Base-by-base conservation (phyloP, 2,888 invertebrate genomes). In the Drosophila greeni region DNA sequence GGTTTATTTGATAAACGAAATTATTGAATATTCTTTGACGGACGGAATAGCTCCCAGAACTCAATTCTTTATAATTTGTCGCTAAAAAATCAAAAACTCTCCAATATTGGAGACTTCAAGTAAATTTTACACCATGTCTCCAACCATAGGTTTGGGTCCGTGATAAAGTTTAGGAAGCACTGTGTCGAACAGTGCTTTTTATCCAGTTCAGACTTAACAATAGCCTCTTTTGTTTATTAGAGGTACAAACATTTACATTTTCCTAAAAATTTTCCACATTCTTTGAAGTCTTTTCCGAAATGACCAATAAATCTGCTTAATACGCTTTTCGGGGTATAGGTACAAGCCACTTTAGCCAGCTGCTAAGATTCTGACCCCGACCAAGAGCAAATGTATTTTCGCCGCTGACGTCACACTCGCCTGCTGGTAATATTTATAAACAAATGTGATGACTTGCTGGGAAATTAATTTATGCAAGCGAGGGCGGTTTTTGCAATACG, bases 371-470 rank as follows among this genome's bases (percentile, higher is more conserved):
- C 34, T 48, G 64, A 66, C 64, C 64, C 66, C 36, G 40, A 24
- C 26, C 58, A 68, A 67, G 36, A 51, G 40, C 55, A 47, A 51
- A 65, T 42, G 14, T 66, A 57, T 67, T 56, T 67, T 68, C n/a
- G 34, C 18, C 24, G 39, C 47, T 66, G 68, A 69, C 66, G 66
- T 69, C 69, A 68, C 20, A 51, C 16, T 5, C 55, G 16, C 36
- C 36, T 12, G 36, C 29, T 6, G 49, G n/a, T 33, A 57, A 39
- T 29, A 61, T 60, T 37, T 43, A 68, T 57, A 66, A 66, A 66
- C 68, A 66, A 67, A 60, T 31, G 45, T 61, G 61, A 57, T 57
- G 57, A 55, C 39, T 57, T 18, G 31, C 56, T 56, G 57, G 39
- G 56, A 37, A 56, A 57, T 39, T 18, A 40, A 33, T 31, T 23